Base-by-base conservation (phyloP, 2,888 invertebrate genomes). In the Dryobota labecula region DNA sequence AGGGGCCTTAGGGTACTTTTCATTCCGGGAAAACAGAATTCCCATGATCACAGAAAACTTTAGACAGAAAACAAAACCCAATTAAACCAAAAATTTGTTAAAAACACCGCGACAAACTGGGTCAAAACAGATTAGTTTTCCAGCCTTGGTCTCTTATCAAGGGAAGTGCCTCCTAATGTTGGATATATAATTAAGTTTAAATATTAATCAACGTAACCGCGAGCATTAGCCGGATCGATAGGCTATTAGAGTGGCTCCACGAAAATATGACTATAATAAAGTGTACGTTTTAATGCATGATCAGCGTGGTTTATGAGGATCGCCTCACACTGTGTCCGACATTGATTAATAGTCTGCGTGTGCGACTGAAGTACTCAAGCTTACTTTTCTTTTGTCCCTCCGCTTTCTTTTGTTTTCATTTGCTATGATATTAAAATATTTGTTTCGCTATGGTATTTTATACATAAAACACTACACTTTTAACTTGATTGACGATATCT, bases 151-250 rank as follows among this genome's bases (percentile, higher is more conserved):
- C 56, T 27, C 47, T 30, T 68, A 69, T 69, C 57, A 62, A 54
- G 56, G 47, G 33, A 70, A 83, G 71, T 72, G 67, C 56, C 27
- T 68, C 62, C 53, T 70, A 78, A 74, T 76, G 58, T 65, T 54
- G 36, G n/a, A 24, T 49, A 78, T 70, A 79, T 79, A 76, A 86
- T 82, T 84, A 78, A 72, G 71, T 82, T 86, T 81, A 83, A 86
- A 85, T 86, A 85, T 87, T 86, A 87, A 87, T 80, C 73, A 82
- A 76, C 74, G 69, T 77, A 70, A 70, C 84, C 81, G 58, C 83
- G 75, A 77, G 79, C 82, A 84, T 82, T 84, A 86, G 76, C 61
- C 49, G 75, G 85, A 73, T 88, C 87, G 85, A 90, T 90, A 84
- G 60, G 78, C 85, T 87, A 89, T 89, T 90, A 89, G 73, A 74